Conservation (phyloP, 2,113 vertebrate genomes). For the Urocynchramus pylzowi region DNA sequence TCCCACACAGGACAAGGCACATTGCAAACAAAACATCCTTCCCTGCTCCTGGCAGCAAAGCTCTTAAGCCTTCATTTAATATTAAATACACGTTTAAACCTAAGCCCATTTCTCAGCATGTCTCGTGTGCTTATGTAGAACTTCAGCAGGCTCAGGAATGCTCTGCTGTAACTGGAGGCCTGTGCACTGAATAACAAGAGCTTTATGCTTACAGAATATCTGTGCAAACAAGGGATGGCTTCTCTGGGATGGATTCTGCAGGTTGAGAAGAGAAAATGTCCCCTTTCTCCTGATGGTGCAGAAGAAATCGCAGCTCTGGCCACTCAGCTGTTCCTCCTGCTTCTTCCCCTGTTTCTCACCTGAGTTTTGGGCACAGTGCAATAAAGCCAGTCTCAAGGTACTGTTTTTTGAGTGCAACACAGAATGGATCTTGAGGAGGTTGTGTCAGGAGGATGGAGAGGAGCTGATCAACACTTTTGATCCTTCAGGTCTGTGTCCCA, state of each 20-base stretch:
- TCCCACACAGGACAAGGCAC: neutral
- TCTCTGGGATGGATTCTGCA: neutral
- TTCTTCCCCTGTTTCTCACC: neutral
- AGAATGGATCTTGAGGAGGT: neutral
- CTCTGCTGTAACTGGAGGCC: neutral
- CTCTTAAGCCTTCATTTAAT: constrained; percentile 23
- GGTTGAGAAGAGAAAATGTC: neutral
- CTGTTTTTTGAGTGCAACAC: neutral
- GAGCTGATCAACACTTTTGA: neutral
- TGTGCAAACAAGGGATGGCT: neutral
- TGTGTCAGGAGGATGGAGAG: neutral
- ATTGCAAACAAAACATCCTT: neutral
- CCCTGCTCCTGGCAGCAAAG: constrained; percentile 3
- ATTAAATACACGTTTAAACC: constrained; percentile 2
- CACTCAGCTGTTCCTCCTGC: neutral
- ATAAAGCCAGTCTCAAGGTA: neutral
- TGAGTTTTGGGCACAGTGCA: neutral
- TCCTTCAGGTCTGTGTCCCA: neutral
- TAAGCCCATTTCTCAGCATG: neutral
- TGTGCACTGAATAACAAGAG: neutral
- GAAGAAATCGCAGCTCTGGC: neutral
- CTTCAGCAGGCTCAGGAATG: neutral
- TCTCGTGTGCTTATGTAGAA: neutral
- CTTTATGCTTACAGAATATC: neutral
- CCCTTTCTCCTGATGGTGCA: neutral